A percentile compares a stretch with the other conserved stretches of the same genome.
Evolutionary conservation across 1,140 invertebrate species (phyloP).

Genomic region (Homarus americanus): DNA sequence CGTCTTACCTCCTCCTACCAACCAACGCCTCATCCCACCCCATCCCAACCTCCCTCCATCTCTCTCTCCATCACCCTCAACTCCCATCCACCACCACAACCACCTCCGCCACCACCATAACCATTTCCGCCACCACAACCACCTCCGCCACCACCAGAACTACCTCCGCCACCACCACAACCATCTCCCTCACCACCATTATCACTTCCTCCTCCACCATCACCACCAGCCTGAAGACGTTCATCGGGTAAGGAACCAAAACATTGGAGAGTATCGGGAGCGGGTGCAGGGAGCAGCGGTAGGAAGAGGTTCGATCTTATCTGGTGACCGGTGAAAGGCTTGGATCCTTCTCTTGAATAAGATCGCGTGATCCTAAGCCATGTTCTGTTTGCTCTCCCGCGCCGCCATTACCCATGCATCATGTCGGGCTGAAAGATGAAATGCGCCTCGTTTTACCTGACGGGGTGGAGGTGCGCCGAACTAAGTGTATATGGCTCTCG

Average conservation of each 20-base stretch:
- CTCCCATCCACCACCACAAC: neutral
- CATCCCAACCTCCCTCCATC: neutral
- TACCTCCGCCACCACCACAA: neutral
- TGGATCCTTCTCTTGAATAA: constrained; percentile 63
- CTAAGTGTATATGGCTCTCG: constrained; percentile 63
- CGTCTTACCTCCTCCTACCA: neutral
- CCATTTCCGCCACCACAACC: neutral
- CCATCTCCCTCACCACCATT: neutral
- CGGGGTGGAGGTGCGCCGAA: constrained; percentile 47
- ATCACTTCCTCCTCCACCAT: neutral
- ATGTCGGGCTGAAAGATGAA: constrained; percentile 63
- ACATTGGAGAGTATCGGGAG: constrained; percentile 14
- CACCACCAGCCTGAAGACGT: neutral
- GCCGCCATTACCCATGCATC: constrained; percentile 69
- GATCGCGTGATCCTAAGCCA: constrained; percentile 55
- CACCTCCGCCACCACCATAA: neutral
- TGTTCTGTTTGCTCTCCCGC: constrained; percentile 65
- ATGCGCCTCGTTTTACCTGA: constrained; percentile 52
- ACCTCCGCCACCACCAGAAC: neutral
- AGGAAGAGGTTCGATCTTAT: constrained; percentile 60
- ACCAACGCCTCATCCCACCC: neutral
- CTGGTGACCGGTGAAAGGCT: constrained; percentile 53
- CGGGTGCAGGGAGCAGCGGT: constrained; percentile 20
- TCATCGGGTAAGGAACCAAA: neutral
- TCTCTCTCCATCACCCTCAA: neutral